Percentiles rank a stretch among this genome's conserved stretches.
These are phyloP conservation scores for Gambusia affinis DNA, from an alignment of 2,113 vertebrate species.

Conservation along the genomic window DNA sequence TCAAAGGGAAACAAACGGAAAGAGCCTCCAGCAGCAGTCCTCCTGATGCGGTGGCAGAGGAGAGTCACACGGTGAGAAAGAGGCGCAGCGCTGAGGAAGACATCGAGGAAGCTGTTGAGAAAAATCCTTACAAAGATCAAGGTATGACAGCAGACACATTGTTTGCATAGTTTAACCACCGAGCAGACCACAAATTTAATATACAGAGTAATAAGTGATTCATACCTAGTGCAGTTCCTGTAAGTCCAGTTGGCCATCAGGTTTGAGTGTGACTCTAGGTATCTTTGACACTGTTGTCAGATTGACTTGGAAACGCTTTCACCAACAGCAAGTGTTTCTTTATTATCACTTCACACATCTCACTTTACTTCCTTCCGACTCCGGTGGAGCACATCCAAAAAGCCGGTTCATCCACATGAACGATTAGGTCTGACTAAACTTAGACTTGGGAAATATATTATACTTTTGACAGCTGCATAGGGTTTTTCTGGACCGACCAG, in stretches of 20 bases:
- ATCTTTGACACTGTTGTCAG: not conserved
- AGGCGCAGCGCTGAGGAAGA: conserved; percentile 52
- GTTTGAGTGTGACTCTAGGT: not conserved
- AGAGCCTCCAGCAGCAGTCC: conserved; percentile 42
- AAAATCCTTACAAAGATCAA: conserved; percentile 56
- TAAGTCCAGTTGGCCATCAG: not conserved
- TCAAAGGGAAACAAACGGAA: conserved; percentile 66
- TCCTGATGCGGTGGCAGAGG: conserved; percentile 38
- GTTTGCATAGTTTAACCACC: too few species aligned
- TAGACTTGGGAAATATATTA: not conserved
- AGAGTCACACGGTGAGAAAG: conserved; percentile 66
- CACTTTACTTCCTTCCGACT: not conserved
- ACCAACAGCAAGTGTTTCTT: not conserved
- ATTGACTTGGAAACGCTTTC: not conserved
- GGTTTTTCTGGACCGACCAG: too few species aligned
- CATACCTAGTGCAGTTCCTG: too few species aligned
- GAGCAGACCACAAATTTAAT: too few species aligned
- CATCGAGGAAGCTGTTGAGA: conserved; percentile 34
- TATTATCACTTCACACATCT: not conserved
- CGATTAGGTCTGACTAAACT: not conserved
- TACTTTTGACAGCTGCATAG: not conserved
- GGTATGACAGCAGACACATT: conserved; percentile 48
- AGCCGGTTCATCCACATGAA: not conserved
- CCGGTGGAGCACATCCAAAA: not conserved
- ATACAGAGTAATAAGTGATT: too few species aligned